Evolutionary conservation across 1,140 invertebrate species (phyloP), one percentile per base, ranked within the genome.

Genomic region (Drosophila tristis): DNA sequence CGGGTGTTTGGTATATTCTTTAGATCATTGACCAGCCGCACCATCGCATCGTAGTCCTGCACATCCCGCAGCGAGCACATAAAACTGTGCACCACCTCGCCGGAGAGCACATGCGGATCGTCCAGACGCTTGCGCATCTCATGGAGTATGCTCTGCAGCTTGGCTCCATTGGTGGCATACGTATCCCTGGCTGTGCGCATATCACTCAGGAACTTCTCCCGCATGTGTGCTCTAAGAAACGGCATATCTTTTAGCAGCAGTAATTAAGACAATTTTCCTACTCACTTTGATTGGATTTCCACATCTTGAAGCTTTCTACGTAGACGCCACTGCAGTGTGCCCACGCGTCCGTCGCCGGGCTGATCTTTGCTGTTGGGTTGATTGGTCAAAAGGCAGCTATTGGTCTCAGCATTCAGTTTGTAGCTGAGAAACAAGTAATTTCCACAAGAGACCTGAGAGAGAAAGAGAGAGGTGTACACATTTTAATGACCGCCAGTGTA

Each of bases 11-110:
- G 97, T 74, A 99, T 95, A n/a, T 96, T 96, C 90, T 96, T 96
- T 29, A 99, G 93, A 93, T 99, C 98, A 89, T 99, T 98, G 0
- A 99, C 98, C 44, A 99, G 93, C 82, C 97, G 96, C 15, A 99
- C 98, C 96, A 99, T 99, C 3, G 98, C 96, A 93, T 99, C 97
- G 90, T 99, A 99, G 91, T 99, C 98, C 96, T 98, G 90, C 97
- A 96, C 4, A 99, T 93, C 98, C 63, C 98, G 93, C 91, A 98
- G 97, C 2, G 97, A 98, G 85, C 98, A 96, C 4, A 99, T 93
- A 93, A 99, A 96, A 92, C 98, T 98, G 45, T 98, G 93, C 49
- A 99, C 96, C 5, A 98, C 97, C 92, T 99, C 98, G 16, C 97
- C 96, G 15, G 97, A 98, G 5, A 99, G 93, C 0, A 99, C 97